These are phyloP conservation scores for Seriola aureovittata DNA, from an alignment of 2,113 vertebrate genomes.

Conservation along the genomic window DNA sequence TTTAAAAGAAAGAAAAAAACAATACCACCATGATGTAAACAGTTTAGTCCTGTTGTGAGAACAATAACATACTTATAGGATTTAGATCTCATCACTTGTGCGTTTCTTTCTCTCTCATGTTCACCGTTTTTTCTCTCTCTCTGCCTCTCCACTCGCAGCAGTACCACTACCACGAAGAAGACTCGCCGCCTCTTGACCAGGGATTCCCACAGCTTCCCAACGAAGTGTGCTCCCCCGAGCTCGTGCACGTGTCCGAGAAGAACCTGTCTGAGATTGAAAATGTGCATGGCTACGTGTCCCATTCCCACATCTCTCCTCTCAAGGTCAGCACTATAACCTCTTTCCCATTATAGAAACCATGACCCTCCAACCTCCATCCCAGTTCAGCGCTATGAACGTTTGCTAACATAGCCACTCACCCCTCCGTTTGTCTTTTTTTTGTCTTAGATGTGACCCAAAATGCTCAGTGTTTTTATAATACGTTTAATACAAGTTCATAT, in stretches of 20 bases:
- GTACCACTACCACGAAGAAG: constrained; percentile 97
- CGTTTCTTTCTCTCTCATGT: neutral
- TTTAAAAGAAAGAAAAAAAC: too few relatives aligned
- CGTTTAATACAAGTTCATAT: neutral
- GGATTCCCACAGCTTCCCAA: constrained; percentile 92
- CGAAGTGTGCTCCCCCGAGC: constrained; percentile 92
- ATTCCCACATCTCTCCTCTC: constrained; percentile 96
- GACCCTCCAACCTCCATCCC: neutral
- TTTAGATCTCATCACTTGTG: neutral
- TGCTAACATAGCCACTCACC: constrained; percentile 33
- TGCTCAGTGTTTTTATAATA: neutral
- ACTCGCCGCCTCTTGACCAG: constrained; percentile 90
- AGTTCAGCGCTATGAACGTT: constrained; percentile 27
- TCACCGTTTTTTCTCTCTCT: neutral
- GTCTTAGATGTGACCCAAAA: neutral
- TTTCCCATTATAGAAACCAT: neutral
- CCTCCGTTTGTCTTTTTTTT: neutral
- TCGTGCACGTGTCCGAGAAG: constrained; percentile 97
- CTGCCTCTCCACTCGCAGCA: constrained; percentile 77
- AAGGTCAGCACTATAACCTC: constrained; percentile 86
- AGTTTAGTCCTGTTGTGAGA: neutral
- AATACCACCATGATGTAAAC: neutral
- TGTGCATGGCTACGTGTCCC: constrained; percentile 95
- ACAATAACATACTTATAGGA: neutral
- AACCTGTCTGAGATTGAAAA: constrained; percentile 98